Conservation (phyloP, 1,140 invertebrate genomes). For the Macrobrachium nipponense region DNA sequence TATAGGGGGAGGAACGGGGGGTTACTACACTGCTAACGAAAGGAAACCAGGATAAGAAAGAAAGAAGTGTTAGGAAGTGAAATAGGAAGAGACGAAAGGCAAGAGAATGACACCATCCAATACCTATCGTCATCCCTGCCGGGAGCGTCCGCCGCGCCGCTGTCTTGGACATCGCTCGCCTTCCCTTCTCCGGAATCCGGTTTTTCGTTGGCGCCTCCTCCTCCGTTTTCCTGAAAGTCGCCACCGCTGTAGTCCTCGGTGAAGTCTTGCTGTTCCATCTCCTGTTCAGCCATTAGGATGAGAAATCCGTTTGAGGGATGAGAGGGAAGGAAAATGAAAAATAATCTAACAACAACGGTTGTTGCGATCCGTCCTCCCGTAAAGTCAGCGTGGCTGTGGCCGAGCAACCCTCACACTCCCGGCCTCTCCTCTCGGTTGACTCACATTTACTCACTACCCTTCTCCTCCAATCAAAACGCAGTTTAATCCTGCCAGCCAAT, state of each 20-base stretch:
- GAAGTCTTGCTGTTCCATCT: constrained; percentile 57
- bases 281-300: constrained; percentile 49
- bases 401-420: neutral
- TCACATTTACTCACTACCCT: too few species aligned
- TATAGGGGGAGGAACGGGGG: too few species aligned
- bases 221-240: constrained; percentile 50
- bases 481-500: neutral
- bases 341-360: neutral
- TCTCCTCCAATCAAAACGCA: too few species aligned
- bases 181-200: constrained; percentile 41
- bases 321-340: neutral
- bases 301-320: neutral
- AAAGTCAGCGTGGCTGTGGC: neutral
- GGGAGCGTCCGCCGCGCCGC: constrained; percentile 49
- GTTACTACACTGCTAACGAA: too few species aligned
- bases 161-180: constrained; percentile 36
- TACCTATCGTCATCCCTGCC: constrained; percentile 56
- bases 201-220: constrained; percentile 26
- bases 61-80: too few species aligned
- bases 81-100: neutral
- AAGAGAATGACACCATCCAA: neutral
- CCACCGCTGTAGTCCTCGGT: constrained; percentile 56
- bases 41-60: too few species aligned
- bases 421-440: too few species aligned
- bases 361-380: neutral